Base-by-base conservation (phyloP, 30 jellyfish, hydroid and myxozoan genomes). In the Catostylus mosaicus region DNA sequence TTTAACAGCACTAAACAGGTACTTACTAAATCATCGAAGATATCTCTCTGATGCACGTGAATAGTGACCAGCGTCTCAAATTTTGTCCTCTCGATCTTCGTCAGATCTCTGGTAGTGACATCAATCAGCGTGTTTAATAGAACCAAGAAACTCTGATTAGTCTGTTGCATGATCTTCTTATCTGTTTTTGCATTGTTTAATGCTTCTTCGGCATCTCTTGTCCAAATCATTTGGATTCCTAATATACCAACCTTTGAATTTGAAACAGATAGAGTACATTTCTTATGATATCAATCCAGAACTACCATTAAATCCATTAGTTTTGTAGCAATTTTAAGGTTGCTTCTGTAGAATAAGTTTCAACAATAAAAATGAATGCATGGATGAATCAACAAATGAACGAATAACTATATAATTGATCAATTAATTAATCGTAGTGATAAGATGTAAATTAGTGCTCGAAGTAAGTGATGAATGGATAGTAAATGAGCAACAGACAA, bases 181-280 rank as follows among this genome's bases (percentile, higher is more conserved):
- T 93, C 97, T 24, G 92, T 63, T 47, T 78, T 93, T 23, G 98
- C 97, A 77, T 76, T 77, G 51, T 36, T 73, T 48, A 93, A 43
- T 7, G 98, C 98, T 23, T 93, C 97, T 73, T 93, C 98, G 0
- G 98, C 98, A 77, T 93, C 98, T 67, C 98, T 56, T 48, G 98
- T 93, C 98, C 98, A 93, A 9, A 93, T 93, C 98, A 93, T 87
- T 70, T 93, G 98, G 32, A 93, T 93, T 1, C 98, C 98, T 38
- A 93, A 94, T 46, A 93, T 88, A n/a, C 98, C 98, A 64, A 93
- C 98, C 98, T 92, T 5, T 9, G 14, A 6, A 27, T 5, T 5
- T 5, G 24, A 5, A 50, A 27, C 14, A 18, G 19, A 18, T 29
- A 51, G 48, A 23, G 60, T n/a, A n/a, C n/a, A n/a, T n/a, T n/a